Evolutionary conservation across 1,140 invertebrate species (phyloP).

Genomic region (Papilio polytes): DNA sequence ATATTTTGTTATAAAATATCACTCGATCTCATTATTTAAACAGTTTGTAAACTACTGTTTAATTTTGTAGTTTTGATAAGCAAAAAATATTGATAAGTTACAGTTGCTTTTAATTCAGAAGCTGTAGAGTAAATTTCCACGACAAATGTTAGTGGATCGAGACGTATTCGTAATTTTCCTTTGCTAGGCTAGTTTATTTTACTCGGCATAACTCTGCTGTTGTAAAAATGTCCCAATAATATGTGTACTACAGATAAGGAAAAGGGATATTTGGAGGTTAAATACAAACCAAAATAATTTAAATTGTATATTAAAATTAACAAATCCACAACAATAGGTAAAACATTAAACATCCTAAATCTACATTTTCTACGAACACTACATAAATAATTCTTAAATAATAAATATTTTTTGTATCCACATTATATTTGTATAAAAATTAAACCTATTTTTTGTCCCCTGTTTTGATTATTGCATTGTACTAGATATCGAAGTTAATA

Average conservation of each 20-base stretch:
- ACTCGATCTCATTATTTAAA: neutral
- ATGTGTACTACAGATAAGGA: neutral
- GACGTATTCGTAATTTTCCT: neutral
- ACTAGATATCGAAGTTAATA: neutral
- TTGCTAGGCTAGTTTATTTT: neutral
- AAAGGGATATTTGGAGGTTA: neutral
- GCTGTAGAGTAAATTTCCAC: neutral
- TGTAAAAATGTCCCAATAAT: too few species aligned
- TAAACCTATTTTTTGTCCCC: neutral
- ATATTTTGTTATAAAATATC: constrained; percentile 17
- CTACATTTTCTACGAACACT: neutral
- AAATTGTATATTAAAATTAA: neutral
- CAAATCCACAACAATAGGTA: neutral
- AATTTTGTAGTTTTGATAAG: neutral
- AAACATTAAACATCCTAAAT: neutral
- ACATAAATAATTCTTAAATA: neutral
- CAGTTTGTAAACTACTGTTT: neutral
- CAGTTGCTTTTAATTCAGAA: neutral
- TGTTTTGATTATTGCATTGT: neutral
- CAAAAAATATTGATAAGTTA: constrained; percentile 1
- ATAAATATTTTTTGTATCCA: neutral
- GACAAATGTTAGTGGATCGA: neutral
- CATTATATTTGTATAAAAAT: neutral
- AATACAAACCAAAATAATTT: neutral
- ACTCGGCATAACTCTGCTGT: neutral